Conservation (phyloP, 2,888 invertebrate species). For the Dorcus parallelipipedus region DNA sequence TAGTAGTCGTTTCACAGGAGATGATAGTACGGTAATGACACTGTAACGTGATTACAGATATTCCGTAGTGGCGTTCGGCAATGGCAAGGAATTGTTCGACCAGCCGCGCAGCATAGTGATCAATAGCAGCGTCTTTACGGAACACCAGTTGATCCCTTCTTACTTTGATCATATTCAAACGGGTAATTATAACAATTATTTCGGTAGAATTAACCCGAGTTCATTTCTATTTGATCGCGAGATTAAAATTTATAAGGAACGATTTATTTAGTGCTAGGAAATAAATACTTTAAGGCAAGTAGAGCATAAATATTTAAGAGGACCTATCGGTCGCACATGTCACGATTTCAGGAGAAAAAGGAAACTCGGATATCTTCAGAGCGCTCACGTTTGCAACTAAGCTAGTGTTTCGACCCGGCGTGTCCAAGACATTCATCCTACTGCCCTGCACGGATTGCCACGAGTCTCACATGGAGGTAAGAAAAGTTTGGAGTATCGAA, state of each 20-base stretch:
- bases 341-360: constrained; percentile 45
- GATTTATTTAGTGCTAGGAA: too few species aligned
- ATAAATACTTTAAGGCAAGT: constrained; percentile 8
- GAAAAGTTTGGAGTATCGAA: constrained; percentile 16
- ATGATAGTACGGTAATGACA: constrained; percentile 4
- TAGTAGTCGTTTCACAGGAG: constrained; percentile 1
- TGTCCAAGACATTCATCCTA: constrained; percentile 77
- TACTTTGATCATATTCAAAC: constrained; percentile 70
- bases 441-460: constrained; percentile 78
- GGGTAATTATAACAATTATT: constrained; percentile 47
- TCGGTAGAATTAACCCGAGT: neutral
- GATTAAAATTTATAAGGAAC: too few species aligned
- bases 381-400: constrained; percentile 71
- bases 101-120: constrained; percentile 70
- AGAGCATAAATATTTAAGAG: neutral
- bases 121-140: constrained; percentile 62
- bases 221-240: too few species aligned
- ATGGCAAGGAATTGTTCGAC: constrained; percentile 68
- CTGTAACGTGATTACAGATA: constrained; percentile 55
- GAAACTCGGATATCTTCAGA: constrained; percentile 68
- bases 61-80: constrained; percentile 76
- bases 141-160: constrained; percentile 58
- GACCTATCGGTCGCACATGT: neutral
- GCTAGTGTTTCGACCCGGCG: constrained; percentile 77
- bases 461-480: constrained; percentile 64